Evolutionary conservation across 2,888 invertebrate genomes (phyloP).

Genomic region (Andrena fulva): DNA sequence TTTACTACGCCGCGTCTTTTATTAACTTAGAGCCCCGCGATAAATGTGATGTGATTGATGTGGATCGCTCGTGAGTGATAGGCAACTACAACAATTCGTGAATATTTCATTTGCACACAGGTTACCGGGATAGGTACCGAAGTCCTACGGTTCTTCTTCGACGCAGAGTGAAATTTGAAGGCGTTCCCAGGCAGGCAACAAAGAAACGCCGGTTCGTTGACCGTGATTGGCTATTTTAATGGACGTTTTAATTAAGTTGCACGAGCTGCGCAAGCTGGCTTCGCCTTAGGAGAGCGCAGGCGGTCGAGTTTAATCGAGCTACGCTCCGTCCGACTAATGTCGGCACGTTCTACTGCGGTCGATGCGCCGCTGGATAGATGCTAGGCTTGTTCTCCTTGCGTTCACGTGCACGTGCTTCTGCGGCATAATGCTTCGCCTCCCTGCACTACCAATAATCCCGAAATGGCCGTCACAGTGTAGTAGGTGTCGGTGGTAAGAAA

Average conservation of each 20-base stretch:
- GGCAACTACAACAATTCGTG: too few species aligned
- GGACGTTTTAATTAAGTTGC: conserved; percentile 80
- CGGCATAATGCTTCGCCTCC: conserved; percentile 19
- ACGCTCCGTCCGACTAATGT: conserved; percentile 39
- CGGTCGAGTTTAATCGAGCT: conserved; percentile 57
- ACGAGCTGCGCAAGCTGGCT: conserved; percentile 59
- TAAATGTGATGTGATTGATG: too few species aligned
- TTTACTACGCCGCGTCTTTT: too few species aligned
- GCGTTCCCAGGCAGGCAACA: conserved; percentile 21
- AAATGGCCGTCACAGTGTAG: not conserved
- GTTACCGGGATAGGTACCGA: too few species aligned
- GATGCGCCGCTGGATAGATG: conserved; percentile 26
- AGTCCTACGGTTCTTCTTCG: too few species aligned
- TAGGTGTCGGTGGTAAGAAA: conserved; percentile 9
- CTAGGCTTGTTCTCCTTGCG: conserved; percentile 5
- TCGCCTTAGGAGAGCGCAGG: conserved; percentile 70
- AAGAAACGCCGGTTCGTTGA: conserved; percentile 65
- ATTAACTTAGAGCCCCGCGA: too few species aligned
- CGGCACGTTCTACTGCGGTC: conserved; percentile 52
- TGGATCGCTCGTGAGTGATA: too few species aligned
- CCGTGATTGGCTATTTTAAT: conserved; percentile 81
- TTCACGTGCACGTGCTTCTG: conserved; percentile 29
- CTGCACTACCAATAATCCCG: conserved; percentile 30
- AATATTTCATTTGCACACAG: too few species aligned
- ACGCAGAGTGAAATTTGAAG: conserved; percentile 15